phyloP scores from a whole-genome alignment of 2,113 vertebrate species.

The Gopherus evgoodei region DNA sequence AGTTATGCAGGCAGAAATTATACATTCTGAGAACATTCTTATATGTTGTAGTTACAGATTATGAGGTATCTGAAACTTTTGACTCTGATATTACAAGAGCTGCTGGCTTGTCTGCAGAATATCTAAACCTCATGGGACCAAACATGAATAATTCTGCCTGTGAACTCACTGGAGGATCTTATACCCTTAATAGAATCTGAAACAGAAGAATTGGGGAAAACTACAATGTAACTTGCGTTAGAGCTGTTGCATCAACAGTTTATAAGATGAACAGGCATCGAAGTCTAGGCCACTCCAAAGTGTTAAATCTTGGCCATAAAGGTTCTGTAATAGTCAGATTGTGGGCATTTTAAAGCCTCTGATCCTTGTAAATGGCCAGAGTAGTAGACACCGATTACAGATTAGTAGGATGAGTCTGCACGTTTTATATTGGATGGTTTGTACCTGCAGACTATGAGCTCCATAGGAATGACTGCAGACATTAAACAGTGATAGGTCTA shows the following conservation, averaged over 20 bases:
- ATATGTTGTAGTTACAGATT: not conserved
- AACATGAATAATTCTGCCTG: not conserved
- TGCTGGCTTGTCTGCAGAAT: not conserved
- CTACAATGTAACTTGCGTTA: not conserved
- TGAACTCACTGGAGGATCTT: not conserved
- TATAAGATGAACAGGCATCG: not conserved
- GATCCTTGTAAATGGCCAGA: not conserved
- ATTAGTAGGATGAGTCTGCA: not conserved
- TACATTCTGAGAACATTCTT: not conserved
- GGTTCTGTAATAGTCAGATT: not conserved
- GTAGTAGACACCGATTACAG: not conserved
- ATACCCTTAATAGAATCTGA: not conserved
- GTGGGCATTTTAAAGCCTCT: not conserved
- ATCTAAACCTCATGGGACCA: not conserved
- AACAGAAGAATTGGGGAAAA: not conserved
- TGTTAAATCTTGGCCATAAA: not conserved
- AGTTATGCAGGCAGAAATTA: not conserved
- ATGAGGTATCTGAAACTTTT: not conserved
- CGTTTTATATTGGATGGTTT: not conserved
- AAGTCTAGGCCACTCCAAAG: not conserved
- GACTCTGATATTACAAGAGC: not conserved
- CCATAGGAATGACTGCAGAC: not conserved
- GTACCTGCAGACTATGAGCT: not conserved
- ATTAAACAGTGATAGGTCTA: not conserved
- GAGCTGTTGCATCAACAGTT: not conserved